Base-by-base conservation (phyloP, 1,140 invertebrate genomes). In the Solen grandis region DNA sequence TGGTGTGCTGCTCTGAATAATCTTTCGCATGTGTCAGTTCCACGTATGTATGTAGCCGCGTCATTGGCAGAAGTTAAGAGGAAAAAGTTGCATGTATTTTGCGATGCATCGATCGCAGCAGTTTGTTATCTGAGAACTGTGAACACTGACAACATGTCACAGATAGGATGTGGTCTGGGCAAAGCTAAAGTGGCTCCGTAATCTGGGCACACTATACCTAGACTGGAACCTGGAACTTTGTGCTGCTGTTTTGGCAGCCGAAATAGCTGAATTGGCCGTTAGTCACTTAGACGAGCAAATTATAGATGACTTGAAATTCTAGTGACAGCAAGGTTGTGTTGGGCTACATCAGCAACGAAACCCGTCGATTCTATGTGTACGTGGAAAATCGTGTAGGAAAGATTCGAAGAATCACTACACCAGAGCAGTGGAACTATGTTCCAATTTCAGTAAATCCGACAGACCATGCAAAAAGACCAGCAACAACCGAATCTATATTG, bases 261-360 rank as follows among this genome's bases (percentile, higher is more conserved):
- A 50, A n/a, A 50, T 50, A 14, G 46, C 46, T 14, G 46, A 50
- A 50, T n/a, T n/a, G n/a, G n/a, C n/a, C n/a, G n/a, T n/a, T n/a
- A n/a, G n/a, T n/a, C n/a, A n/a, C n/a, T n/a, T n/a, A n/a, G n/a
- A n/a, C n/a, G n/a, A n/a, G n/a, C 46, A 50, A 50, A n/a, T 50
- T 50, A 13, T 50, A 14, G n/a, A n/a, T n/a, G n/a, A n/a, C n/a
- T n/a, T n/a, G n/a, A n/a, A n/a, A n/a, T n/a, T n/a, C n/a, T 22
- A 65, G 33, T 0, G 62, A 65, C 31, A 36, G 62, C 31, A 36
- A 36, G 29, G 31, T 65, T 0, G 62, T 65, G 27, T 25, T 79
- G 25, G 76, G 76, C 5, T 79, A 79, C 54, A 79, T 79, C 10
- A 35, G 33, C 19, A 79, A 79, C 33, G 38, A 79, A 50, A 54